Conservation (phyloP, 64 coral and sea anemone genomes). For the Montipora sp. region DNA sequence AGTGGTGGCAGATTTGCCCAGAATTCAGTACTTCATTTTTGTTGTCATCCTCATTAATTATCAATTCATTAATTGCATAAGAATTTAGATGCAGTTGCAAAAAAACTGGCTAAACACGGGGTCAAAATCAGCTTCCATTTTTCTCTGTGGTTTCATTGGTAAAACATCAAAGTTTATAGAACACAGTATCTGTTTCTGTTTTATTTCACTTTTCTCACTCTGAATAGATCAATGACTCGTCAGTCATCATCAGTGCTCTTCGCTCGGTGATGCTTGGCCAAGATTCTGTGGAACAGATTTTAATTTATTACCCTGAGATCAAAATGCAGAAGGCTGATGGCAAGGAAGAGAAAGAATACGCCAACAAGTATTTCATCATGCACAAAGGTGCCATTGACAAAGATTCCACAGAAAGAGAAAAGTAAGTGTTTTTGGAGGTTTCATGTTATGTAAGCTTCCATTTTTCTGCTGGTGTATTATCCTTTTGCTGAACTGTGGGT, state of each 20-base stretch:
- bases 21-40: too few species aligned
- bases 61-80: too few species aligned
- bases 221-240: constrained; percentile 90
- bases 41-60: too few species aligned
- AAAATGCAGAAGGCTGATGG: constrained; percentile 63
- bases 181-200: too few species aligned
- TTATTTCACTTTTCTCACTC: not conserved
- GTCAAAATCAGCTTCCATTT: too few species aligned
- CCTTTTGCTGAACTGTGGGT: too few species aligned
- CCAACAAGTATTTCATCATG: constrained; percentile 91
- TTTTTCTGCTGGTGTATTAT: not conserved
- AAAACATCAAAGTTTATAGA: too few species aligned
- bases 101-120: too few species aligned
- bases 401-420: constrained; percentile 68
- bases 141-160: not conserved
- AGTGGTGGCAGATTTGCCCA: too few species aligned
- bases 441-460: not conserved
- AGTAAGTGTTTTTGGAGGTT: constrained; percentile 36
- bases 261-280: constrained; percentile 77
- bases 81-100: too few species aligned
- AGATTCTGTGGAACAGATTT: constrained; percentile 76
- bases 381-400: constrained; percentile 68
- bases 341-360: constrained; percentile 80
- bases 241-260: constrained; percentile 90
- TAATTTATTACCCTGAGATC: constrained; percentile 89